Percentiles rank a stretch among this genome's conserved stretches.
Evolutionary conservation across 1,140 invertebrate genomes (phyloP).

Genomic region (Chlorops oryzae): DNA sequence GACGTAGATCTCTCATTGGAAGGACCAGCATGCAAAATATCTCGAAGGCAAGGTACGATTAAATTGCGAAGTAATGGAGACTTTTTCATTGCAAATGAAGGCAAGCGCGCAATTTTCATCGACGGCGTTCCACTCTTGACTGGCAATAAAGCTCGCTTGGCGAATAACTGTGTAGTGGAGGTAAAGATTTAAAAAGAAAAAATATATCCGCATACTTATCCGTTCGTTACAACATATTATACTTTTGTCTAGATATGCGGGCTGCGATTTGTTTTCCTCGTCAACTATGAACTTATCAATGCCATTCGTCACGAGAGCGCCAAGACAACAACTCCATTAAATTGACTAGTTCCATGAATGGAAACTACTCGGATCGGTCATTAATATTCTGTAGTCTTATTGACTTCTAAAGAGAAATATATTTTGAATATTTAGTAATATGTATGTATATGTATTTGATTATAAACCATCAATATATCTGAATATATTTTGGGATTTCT

Average conservation of each 20-base stretch:
- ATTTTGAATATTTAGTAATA: not conserved
- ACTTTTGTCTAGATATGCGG: constrained; percentile 67
- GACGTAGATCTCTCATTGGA: constrained; percentile 93
- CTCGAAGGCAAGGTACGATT: constrained; percentile 80
- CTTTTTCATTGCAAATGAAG: constrained; percentile 90
- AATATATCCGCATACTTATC: not conserved
- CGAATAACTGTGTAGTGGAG: constrained; percentile 92
- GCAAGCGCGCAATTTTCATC: constrained; percentile 90
- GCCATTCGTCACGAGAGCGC: constrained; percentile 75
- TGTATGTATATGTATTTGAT: not conserved
- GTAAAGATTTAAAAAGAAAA: constrained; percentile 51
- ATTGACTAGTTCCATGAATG: constrained; percentile 17
- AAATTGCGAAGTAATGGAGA: constrained; percentile 87
- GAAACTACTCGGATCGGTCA: not conserved
- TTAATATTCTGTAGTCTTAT: too few species aligned
- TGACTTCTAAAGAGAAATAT: not conserved
- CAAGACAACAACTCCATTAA: constrained; percentile 56
- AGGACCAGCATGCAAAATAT: constrained; percentile 81
- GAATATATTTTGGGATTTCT: too few species aligned
- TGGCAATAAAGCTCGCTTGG: constrained; percentile 80
- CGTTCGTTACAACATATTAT: constrained; percentile 2
- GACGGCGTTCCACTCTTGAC: constrained; percentile 83
- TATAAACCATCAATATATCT: not conserved
- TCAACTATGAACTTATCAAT: constrained; percentile 87
- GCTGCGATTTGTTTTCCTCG: constrained; percentile 84